Base-by-base conservation (phyloP, 2,888 invertebrate genomes). In the Pachydiplax longipennis region DNA sequence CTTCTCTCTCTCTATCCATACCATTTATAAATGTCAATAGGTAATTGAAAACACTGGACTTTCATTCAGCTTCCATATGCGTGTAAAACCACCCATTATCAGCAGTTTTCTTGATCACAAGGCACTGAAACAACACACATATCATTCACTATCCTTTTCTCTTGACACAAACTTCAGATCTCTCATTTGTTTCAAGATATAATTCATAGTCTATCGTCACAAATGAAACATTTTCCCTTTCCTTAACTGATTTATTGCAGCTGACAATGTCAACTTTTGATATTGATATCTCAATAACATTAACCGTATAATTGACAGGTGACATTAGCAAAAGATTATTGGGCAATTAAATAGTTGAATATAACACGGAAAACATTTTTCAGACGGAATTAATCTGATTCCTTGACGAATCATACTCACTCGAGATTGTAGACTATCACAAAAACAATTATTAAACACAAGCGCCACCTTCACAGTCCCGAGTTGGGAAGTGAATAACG, bases 1-100 rank as follows among this genome's bases (percentile, higher is more conserved):
- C 61, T 65, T 87, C 87, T 87, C 87, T 61, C 58, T 87, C 87
- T 87, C 61, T 87, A 87, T 87, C 37, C 87, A 87, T 87, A 15
- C 6, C 58, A 61, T 87, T 61, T 12, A 25, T n/a, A 15, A 61
- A 22, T 13, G 13, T 87, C 31, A 73, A 73, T 31, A 8, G 31
- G 13, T 73, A 31, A 5, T 31, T 25, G 31, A 13, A 73, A 73
- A 73, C 4, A 31, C 12, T 31, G 73, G 4, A 73, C 13, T 73
- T 73, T 31, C 73, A 73, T 25, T 73, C 73, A 73, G 25, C 13
- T 73, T 31, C 73, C 25, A 31, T 73, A 25, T 31, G 31, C 25
- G 25, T 31, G 31, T 73, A 73, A 13, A 73, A 31, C 13, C 31
- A 3, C 31, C 73, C 73, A 73, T 73, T 73, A 73, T 73, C 73